Evolutionary conservation across 1,140 invertebrate species (phyloP), one percentile per base, ranked within the genome.

Genomic region (Calycopis cecrops): DNA sequence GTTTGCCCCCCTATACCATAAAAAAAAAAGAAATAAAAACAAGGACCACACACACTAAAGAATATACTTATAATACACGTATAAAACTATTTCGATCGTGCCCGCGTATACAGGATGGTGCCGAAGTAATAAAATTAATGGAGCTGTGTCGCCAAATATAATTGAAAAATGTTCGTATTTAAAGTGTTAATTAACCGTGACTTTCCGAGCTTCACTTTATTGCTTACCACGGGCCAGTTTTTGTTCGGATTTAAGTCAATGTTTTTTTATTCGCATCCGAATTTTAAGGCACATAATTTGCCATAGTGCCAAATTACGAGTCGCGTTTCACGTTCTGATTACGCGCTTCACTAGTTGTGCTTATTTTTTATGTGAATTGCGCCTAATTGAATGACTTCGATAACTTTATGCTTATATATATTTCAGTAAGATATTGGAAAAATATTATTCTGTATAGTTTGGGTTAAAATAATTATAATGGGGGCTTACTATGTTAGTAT

Each of bases 271-370:
- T 74, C 65, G 69, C 71, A 74, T 14, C 16, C 40, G 14, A 44
- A 79, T 76, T 73, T 79, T 71, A 74, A 73, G 70, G 69, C 67
- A 70, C 63, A 79, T 78, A 78, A 83, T 79, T 78, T 73, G 68
- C 60, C 72, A 71, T 73, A 73, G 67, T 76, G 70, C 71, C 61
- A 58, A 70, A 75, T 75, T 63, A 52, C 38, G 73, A 68, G 63
- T 81, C 69, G 68, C 72, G 76, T 81, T 85, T 79, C 78, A 72
- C 75, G 76, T 76, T 83, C 72, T 78, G 69, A 80, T 85, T 83
- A 79, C 70, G 66, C 77, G 82, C 61, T 83, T 80, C 73, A 83
- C 61, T 85, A 79, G 82, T 71, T 80, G 75, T 72, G 79, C 76
- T 80, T 72, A 76, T 79, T 82, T 85, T 85, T 84, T 84, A n/a